phyloP scores from a whole-genome alignment of 53 echinoderm and acorn worm genomes.

The Holothuria scabra region DNA sequence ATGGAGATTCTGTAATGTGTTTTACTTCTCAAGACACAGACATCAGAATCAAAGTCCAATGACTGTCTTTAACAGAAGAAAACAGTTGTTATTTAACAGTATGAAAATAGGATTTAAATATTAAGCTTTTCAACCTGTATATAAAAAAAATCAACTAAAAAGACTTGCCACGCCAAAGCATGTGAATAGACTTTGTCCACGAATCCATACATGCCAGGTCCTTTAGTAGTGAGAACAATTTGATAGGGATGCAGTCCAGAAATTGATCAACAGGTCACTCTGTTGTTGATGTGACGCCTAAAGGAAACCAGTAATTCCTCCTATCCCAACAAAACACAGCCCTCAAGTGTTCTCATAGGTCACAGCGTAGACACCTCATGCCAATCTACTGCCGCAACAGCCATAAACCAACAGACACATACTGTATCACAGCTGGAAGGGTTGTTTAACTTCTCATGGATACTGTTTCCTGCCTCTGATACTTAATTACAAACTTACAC shows the following conservation, averaged over 20 bases:
- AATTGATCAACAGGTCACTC: constrained; percentile 20
- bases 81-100: neutral
- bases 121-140: no score
- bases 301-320: constrained; percentile 17
- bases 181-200: constrained; percentile 24
- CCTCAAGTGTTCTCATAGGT: constrained; percentile 4
- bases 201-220: constrained; percentile 7
- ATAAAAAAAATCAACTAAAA: no score
- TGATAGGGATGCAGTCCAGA: neutral
- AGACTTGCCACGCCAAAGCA: constrained; percentile 38
- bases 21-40: no score
- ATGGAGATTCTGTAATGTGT: no score
- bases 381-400: neutral
- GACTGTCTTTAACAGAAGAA: no score
- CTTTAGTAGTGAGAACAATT: neutral
- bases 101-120: neutral
- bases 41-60: no score
- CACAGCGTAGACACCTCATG: constrained; percentile 5
- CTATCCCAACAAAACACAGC: neutral
- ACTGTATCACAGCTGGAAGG: constrained; percentile 9
- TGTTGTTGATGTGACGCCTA: neutral
- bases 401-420: constrained; percentile 3
- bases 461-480: neutral
- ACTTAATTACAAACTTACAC: neutral
- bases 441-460: neutral